Percentiles rank a stretch among this genome's conserved stretches.
phyloP scores from a whole-genome alignment of 2,113 vertebrate genomes.

The Varanus salvator region DNA sequence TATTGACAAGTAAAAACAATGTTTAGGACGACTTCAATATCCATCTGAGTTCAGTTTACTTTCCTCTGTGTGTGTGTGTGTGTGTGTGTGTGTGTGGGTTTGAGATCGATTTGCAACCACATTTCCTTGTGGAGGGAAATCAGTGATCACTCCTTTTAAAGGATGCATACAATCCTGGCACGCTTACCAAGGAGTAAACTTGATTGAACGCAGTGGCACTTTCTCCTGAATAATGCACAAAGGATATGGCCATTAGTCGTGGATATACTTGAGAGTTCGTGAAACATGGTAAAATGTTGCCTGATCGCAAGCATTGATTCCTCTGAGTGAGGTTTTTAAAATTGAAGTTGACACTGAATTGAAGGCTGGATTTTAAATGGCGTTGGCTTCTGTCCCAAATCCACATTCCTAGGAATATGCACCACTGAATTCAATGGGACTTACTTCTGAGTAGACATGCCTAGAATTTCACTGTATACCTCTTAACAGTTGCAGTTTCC shows the following conservation, averaged over 20 bases:
- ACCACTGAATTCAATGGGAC: not conserved
- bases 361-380: not conserved
- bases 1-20: not conserved
- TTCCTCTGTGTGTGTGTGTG: no score
- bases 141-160: not conserved
- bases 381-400: not conserved
- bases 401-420: not conserved
- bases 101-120: not conserved
- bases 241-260: not conserved
- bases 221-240: not conserved
- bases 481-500: not conserved
- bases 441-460: not conserved
- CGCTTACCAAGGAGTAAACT: not conserved
- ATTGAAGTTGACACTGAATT: not conserved
- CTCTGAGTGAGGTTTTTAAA: not conserved
- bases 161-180: not conserved
- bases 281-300: not conserved
- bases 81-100: not conserved
- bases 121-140: not conserved
- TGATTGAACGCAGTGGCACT: not conserved
- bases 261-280: not conserved
- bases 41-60: not conserved
- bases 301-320: not conserved
- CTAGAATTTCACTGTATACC: not conserved
- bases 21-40: not conserved